These are phyloP conservation scores for Elysia chlorotica DNA, from an alignment of 1,140 invertebrate species.

Conservation along the genomic window DNA sequence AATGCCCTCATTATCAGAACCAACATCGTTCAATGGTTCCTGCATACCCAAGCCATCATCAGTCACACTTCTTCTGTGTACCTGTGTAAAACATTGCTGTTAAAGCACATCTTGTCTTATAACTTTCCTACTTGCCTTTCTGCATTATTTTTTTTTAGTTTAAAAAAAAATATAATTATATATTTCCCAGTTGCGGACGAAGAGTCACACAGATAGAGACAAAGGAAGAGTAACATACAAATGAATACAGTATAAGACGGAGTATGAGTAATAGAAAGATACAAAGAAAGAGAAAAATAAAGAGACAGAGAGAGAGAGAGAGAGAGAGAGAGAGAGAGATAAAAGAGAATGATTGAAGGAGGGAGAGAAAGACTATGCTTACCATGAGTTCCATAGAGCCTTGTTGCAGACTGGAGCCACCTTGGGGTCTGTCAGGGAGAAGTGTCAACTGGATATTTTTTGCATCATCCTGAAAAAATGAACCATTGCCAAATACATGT, in stretches of 20 bases:
- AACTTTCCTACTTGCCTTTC: too few relatives aligned
- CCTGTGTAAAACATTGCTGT: slow-evolving; percentile 4
- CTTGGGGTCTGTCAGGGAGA: slow-evolving; percentile 84
- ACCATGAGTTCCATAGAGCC: slow-evolving; percentile 70
- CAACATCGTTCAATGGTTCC: slow-evolving; percentile 10
- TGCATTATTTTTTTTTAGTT: too few relatives aligned
- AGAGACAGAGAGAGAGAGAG: background rate
- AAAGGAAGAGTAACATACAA: background rate
- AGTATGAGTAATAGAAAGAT: background rate
- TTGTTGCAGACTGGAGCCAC: slow-evolving; percentile 76
- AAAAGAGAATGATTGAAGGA: background rate
- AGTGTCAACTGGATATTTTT: slow-evolving; percentile 66
- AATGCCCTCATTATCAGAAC: slow-evolving; percentile 15
- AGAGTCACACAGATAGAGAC: background rate
- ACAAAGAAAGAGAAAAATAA: background rate
- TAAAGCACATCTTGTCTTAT: too few relatives aligned
- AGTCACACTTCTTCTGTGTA: slow-evolving; percentile 9
- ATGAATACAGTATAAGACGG: background rate
- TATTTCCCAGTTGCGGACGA: too few relatives aligned
- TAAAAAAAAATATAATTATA: too few relatives aligned
- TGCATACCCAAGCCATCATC: slow-evolving; percentile 23
- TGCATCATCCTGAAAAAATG: slow-evolving; percentile 29
- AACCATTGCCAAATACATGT: too few relatives aligned
- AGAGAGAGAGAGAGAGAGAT: background rate
- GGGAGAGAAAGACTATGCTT: background rate